Base-by-base conservation (phyloP, 2,797 vertebrate species). In the Tympanoctomys barrerae region DNA sequence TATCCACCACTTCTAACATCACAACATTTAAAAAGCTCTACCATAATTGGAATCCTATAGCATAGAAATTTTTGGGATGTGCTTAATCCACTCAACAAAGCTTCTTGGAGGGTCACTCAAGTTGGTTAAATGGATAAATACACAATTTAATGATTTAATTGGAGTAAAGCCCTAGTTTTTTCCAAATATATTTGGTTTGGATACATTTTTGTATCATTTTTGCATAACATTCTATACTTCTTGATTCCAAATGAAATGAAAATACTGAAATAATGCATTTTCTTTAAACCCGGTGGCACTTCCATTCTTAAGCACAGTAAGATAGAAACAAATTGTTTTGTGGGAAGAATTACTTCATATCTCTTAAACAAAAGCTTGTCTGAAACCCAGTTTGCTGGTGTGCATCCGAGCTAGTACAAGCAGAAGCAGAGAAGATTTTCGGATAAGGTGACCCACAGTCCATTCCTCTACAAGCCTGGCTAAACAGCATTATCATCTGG, bases 191-290 rank as follows among this genome's bases (percentile, higher is more conserved):
- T 64, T 86, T 94, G 14, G 11, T 77, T 87, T 89, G 82, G 57
- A 33, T 5, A 36, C 6, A 10, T 61, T 83, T 78, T 90, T 26
- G 68, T 36, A 92, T 80, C 5, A 28, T 49, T 66, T 64, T 83
- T 94, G 9, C 33, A 91, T 57, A 82, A 77, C 64, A 77, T 42
- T 83, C 26, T n/a, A 70, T 78, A 78, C 11, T 88, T 90, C 2
- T 24, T 80, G 31, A 82, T 59, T 94, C 88, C 33, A 33, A 31
- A 42, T 39, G 22, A 77, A 80, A 22, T 83, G 36, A 94, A 91
- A 91, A 86, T 78, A 78, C 42, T 75, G 77, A 16, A 80, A 80
- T 10, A 79, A 87, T 66, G 59, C 24, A 66, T 81, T 96, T 96
- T 68, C 26, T 90, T 85, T 90, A n/a, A 84, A 94, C n/a, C 75